phyloP scores from a whole-genome alignment of 2,113 vertebrate species.

The Ptyas mucosa region DNA sequence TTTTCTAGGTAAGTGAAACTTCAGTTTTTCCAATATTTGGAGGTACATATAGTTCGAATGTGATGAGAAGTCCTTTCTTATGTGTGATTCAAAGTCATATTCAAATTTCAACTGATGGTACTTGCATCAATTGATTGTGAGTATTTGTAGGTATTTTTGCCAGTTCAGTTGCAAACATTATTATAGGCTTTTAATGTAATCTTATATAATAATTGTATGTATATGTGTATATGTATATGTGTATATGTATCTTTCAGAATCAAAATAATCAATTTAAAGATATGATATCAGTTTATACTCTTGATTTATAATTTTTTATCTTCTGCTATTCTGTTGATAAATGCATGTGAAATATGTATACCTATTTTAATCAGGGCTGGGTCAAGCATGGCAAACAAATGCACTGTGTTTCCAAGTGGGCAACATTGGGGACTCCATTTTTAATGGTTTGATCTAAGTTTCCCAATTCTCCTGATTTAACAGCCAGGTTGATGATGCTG shows the following conservation, averaged over 20 bases:
- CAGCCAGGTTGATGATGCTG: no score
- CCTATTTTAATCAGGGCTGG: neutral
- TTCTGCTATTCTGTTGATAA: neutral
- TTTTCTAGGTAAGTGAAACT: slow-evolving; percentile 74
- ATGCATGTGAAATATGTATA: neutral
- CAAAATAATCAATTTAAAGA: neutral
- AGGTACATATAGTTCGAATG: neutral
- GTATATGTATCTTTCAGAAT: no score
- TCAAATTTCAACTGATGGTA: neutral
- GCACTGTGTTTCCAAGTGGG: neutral
- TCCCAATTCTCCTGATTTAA: neutral
- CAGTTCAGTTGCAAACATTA: neutral
- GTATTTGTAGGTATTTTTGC: slow-evolving; percentile 30
- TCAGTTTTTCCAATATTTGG: slow-evolving; percentile 37
- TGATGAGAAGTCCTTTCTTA: neutral
- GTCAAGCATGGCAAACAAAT: neutral
- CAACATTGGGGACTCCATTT: neutral
- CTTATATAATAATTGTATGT: neutral
- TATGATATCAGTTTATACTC: slow-evolving; percentile 18
- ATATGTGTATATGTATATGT: neutral
- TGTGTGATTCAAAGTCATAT: neutral
- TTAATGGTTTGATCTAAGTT: neutral
- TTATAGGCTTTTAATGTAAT: neutral
- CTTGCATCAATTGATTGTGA: slow-evolving; percentile 37
- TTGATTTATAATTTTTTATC: neutral